Evolutionary conservation across 2,797 vertebrate species (phyloP).

Genomic region (Vipera ursinii): DNA sequence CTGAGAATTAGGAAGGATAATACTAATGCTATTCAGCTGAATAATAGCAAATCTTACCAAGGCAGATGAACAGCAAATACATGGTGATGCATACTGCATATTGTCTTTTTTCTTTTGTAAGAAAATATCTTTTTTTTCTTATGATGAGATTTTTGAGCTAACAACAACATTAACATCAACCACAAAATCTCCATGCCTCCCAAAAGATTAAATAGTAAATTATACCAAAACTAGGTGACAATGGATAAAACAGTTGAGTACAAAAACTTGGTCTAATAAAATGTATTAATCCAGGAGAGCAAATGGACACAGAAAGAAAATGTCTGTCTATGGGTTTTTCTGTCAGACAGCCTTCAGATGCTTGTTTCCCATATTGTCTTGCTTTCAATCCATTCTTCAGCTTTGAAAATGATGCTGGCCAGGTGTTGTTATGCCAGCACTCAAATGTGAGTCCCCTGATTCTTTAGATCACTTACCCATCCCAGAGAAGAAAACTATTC

Average conservation of each 20-base stretch:
- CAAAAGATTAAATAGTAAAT: not conserved
- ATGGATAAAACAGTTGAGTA: not conserved
- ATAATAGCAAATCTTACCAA: not conserved
- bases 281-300: not conserved
- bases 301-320: not conserved
- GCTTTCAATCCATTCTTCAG: not conserved
- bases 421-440: not conserved
- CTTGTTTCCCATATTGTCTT: not conserved
- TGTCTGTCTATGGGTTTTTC: not conserved
- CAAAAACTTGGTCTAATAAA: not conserved
- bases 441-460: not conserved
- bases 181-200: not conserved
- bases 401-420: not conserved
- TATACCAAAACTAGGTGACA: not conserved
- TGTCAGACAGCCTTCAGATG: not conserved
- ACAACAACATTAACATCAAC: not conserved
- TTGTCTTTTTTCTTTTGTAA: not conserved
- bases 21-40: not conserved
- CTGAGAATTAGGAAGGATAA: not conserved
- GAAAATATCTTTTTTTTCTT: not conserved
- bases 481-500: not conserved
- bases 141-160: not conserved
- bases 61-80: not conserved
- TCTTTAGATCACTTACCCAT: not conserved
- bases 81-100: not conserved